Percentiles rank a stretch among this genome's conserved stretches.
Conservation (phyloP, 2,797 vertebrate genomes). For the Staurois parvus region DNA sequence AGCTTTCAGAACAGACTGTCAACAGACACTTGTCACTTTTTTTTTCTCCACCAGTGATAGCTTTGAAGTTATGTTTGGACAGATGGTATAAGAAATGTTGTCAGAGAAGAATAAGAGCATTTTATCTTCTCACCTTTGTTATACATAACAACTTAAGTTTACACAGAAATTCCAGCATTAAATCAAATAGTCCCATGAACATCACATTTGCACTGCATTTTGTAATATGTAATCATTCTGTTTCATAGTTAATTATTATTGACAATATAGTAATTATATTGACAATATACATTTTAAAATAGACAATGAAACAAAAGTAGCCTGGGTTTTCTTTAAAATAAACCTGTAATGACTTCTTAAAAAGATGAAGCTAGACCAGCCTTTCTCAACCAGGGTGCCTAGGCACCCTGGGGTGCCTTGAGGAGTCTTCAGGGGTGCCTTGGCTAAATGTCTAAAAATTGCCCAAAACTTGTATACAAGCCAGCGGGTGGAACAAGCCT, state of each 20-base stretch:
- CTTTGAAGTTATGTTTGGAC: conserved; percentile 44
- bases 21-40: conserved; percentile 49
- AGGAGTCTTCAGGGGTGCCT: too few species aligned
- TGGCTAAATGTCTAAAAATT: too few species aligned
- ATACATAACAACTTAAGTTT: neutral
- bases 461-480: too few species aligned
- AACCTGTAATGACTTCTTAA: too few species aligned
- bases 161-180: neutral
- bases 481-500: too few species aligned
- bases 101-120: neutral
- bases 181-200: neutral
- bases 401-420: too few species aligned
- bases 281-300: too few species aligned
- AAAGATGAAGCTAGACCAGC: too few species aligned
- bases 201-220: neutral
- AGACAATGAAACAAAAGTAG: too few species aligned
- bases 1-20: conserved; percentile 22
- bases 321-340: too few species aligned
- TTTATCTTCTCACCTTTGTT: conserved; percentile 31
- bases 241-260: neutral
- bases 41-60: conserved; percentile 1
- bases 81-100: conserved; percentile 38
- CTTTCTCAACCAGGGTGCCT: too few species aligned
- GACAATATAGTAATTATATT: neutral
- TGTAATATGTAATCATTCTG: neutral